Evolutionary conservation across 2,888 invertebrate species (phyloP).

Genomic region (Clistopyga incitator): DNA sequence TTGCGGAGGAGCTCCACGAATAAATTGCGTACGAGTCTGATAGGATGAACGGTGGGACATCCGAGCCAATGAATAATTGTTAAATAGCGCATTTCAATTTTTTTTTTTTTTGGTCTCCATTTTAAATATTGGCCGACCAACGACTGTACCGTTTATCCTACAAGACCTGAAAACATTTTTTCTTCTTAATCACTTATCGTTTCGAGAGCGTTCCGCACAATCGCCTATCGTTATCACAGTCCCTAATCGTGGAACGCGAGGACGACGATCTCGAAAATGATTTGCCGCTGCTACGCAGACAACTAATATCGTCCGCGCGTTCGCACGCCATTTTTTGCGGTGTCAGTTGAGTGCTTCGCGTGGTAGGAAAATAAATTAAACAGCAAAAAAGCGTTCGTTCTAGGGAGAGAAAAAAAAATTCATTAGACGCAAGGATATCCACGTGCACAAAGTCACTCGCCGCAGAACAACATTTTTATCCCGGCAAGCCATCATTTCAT

Average conservation of each 20-base stretch:
- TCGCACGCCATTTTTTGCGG: slow-evolving; percentile 37
- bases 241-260: slow-evolving; percentile 37
- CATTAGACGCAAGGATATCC: slow-evolving; percentile 11
- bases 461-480: slow-evolving; percentile 27
- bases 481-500: slow-evolving; percentile 23
- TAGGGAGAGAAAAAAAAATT: slow-evolving; percentile 14
- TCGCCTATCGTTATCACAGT: slow-evolving; percentile 71
- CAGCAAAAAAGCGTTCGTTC: background rate
- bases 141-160: slow-evolving; percentile 18
- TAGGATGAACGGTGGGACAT: slow-evolving; percentile 10
- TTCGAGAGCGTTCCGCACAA: slow-evolving; percentile 27
- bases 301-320: slow-evolving; percentile 31
- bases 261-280: slow-evolving; percentile 8
- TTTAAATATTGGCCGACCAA: background rate
- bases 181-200: background rate
- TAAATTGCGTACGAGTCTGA: slow-evolving; percentile 14
- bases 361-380: background rate
- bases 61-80: background rate
- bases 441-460: slow-evolving; percentile 35
- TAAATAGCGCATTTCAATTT: background rate
- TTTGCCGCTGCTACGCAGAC: background rate
- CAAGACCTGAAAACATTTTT: background rate
- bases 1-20: slow-evolving; percentile 11
- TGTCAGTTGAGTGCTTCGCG: slow-evolving; percentile 38
- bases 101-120: too few relatives aligned